Percentiles rank a stretch among this genome's conserved stretches.
phyloP scores from a whole-genome alignment of 2,888 invertebrate species.

The Eupithecia vulgata region DNA sequence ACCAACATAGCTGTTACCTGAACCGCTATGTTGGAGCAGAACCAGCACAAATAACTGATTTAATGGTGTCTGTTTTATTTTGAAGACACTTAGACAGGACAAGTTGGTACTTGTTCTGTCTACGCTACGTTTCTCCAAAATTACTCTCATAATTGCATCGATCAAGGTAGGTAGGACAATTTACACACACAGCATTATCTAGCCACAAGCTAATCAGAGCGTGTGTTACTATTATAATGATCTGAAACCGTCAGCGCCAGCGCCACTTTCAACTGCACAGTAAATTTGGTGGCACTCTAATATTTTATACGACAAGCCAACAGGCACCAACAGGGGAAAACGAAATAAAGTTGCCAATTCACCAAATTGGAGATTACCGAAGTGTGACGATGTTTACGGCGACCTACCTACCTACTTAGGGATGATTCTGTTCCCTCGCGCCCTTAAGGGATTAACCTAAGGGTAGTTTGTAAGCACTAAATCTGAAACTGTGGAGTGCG shows the following conservation, averaged over 20 bases:
- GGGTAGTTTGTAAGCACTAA: constrained; percentile 8
- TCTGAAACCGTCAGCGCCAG: too few species aligned
- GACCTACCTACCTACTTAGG: constrained; percentile 32
- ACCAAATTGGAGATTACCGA: constrained; percentile 37
- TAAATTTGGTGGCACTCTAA: constrained; percentile 10
- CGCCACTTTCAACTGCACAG: background rate
- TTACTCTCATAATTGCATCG: background rate
- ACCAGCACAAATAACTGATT: too few species aligned
- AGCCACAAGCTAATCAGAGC: too few species aligned
- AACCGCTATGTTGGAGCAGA: too few species aligned
- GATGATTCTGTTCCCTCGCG: constrained; percentile 15
- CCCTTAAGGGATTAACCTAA: constrained; percentile 19
- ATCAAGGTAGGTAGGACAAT: background rate
- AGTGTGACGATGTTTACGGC: constrained; percentile 33
- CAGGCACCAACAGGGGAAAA: constrained; percentile 21
- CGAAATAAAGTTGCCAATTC: constrained; percentile 37
- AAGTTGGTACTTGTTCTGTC: background rate
- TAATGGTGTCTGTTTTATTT: too few species aligned
- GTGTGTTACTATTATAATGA: too few species aligned
- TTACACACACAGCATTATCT: too few species aligned
- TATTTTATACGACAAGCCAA: constrained; percentile 23
- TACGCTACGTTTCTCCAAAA: background rate
- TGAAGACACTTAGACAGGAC: too few species aligned
- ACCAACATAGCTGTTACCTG: background rate
- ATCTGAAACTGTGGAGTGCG: constrained; percentile 8